These are phyloP conservation scores for Melanotaenia nigrans DNA, from an alignment of 2,797 vertebrate species.

Conservation along the genomic window DNA sequence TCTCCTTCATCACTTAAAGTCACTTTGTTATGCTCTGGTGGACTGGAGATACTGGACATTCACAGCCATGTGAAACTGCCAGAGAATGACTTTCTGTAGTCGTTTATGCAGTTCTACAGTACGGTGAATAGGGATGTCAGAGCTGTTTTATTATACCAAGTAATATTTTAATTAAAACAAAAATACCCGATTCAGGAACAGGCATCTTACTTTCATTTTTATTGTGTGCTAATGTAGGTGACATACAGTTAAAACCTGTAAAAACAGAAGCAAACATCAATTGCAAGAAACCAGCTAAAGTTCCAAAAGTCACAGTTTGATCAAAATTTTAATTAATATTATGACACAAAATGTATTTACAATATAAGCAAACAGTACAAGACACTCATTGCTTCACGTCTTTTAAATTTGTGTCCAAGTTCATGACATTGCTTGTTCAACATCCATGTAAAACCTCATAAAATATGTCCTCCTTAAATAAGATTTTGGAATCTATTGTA, in stretches of 20 bases:
- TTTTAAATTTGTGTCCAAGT: background rate
- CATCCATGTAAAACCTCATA: background rate
- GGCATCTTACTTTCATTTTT: background rate
- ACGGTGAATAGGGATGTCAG: background rate
- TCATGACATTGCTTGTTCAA: background rate
- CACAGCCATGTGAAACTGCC: background rate
- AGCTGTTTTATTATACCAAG: background rate
- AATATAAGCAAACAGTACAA: background rate
- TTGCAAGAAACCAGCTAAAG: background rate
- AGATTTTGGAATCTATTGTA: constrained; percentile 31
- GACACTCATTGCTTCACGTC: background rate
- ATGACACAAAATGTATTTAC: background rate
- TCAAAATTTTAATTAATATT: background rate
- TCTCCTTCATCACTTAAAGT: constrained; percentile 28
- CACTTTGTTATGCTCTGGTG: constrained; percentile 34
- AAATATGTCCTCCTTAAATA: constrained; percentile 4
- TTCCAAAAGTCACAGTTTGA: constrained; percentile 21
- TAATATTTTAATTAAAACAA: constrained; percentile 3
- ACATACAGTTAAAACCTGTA: background rate
- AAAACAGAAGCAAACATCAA: background rate
- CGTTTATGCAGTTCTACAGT: background rate
- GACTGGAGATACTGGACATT: constrained; percentile 17
- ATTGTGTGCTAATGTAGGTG: background rate
- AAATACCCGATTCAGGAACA: background rate
- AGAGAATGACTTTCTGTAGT: constrained; percentile 14